These are phyloP conservation scores for Rhyacichthys aspro DNA, from an alignment of 2,797 vertebrate genomes.

Conservation along the genomic window DNA sequence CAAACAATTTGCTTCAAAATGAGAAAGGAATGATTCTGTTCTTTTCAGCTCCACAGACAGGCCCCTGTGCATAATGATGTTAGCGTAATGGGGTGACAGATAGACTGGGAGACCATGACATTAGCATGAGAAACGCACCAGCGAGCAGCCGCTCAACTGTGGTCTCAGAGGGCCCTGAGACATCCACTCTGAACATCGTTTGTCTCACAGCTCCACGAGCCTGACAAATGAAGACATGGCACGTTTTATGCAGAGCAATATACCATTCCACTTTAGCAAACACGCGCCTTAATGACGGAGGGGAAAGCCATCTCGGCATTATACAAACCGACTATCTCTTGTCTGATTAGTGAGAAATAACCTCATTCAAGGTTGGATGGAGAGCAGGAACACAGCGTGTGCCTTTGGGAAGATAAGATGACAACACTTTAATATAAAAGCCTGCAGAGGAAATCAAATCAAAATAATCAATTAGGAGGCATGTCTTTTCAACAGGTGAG, in stretches of 20 bases:
- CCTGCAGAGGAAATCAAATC: conserved; percentile 11
- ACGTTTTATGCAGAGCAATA: conserved; percentile 70
- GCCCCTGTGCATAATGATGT: conserved; percentile 84
- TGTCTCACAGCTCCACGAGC: conserved; percentile 67
- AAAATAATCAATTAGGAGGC: conserved; percentile 24
- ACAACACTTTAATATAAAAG: conserved; percentile 25
- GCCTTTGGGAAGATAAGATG: conserved; percentile 27
- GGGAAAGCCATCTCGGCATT: conserved; percentile 44
- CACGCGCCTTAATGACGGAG: conserved; percentile 70
- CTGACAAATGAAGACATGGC: conserved; percentile 80
- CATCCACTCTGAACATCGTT: conserved; percentile 71
- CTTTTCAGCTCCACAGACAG: conserved; percentile 76
- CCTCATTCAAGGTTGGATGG: conserved; percentile 49
- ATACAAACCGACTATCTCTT: conserved; percentile 50
- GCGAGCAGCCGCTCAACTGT: conserved; percentile 82
- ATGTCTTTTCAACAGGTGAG: conserved; percentile 34
- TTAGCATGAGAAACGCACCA: conserved; percentile 85
- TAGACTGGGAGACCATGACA: conserved; percentile 82
- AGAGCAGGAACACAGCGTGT: conserved; percentile 26
- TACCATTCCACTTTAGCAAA: conserved; percentile 74
- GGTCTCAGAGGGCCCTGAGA: conserved; percentile 76
- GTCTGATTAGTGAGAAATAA: conserved; percentile 66
- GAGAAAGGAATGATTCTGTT: conserved; percentile 84
- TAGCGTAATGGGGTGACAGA: conserved; percentile 84
- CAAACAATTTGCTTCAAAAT: conserved; percentile 86